Conservation (phyloP, 2,888 invertebrate genomes). For the Campopleginae sp. region DNA sequence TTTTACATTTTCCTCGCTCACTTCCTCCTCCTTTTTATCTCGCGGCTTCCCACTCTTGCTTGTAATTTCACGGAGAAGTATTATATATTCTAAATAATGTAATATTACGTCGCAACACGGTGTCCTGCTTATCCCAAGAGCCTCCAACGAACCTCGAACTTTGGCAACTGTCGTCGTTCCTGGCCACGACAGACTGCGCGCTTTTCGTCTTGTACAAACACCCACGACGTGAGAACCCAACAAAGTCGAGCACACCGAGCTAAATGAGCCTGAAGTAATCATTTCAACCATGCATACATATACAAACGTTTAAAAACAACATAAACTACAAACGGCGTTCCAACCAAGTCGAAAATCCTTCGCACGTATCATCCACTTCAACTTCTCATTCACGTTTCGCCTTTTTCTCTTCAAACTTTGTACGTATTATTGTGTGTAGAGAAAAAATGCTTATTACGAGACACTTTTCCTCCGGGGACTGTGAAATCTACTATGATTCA, state of each 20-base stretch:
- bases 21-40: conserved; percentile 9
- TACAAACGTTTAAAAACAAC: conserved; percentile 73
- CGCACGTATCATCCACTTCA: conserved; percentile 43
- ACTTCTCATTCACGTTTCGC: conserved; percentile 20
- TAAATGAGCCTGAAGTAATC: conserved; percentile 72
- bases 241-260: conserved; percentile 52
- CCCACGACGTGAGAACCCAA: conserved; percentile 41
- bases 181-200: conserved; percentile 44
- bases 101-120: conserved; percentile 73
- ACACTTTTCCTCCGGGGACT: background rate
- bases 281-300: conserved; percentile 43
- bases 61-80: conserved; percentile 69
- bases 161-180: conserved; percentile 71
- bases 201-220: conserved; percentile 17
- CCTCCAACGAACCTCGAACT: conserved; percentile 68
- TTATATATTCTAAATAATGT: conserved; percentile 77
- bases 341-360: conserved; percentile 51
- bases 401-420: conserved; percentile 8
- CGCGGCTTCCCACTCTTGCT: conserved; percentile 49
- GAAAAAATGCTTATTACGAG: background rate
- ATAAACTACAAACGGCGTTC: conserved; percentile 76
- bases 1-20: conserved; percentile 8
- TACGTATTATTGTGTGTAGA: background rate
- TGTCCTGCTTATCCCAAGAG: conserved; percentile 66
- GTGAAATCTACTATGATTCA: background rate